These are phyloP conservation scores for Pollimyrus isidori DNA, from an alignment of 2,113 vertebrate genomes.

Conservation along the genomic window DNA sequence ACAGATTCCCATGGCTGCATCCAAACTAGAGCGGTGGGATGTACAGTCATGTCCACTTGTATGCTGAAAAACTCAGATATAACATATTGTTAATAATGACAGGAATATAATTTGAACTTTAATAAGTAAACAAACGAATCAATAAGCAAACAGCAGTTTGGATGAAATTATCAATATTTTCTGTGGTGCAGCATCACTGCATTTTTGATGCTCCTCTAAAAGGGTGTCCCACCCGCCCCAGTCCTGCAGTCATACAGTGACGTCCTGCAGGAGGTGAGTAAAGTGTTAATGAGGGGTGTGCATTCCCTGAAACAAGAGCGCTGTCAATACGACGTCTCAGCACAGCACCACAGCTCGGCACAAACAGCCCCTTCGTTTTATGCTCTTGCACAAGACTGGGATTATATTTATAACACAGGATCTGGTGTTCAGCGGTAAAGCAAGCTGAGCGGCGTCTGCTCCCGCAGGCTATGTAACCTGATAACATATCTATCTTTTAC, in stretches of 20 bases:
- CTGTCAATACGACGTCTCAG: background rate
- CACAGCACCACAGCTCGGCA: background rate
- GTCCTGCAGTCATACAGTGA: background rate
- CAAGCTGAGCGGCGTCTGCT: slow-evolving; percentile 11
- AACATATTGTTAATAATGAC: background rate
- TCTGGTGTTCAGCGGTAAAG: slow-evolving; percentile 5
- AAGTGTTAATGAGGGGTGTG: background rate
- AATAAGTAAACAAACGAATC: background rate
- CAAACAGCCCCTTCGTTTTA: background rate
- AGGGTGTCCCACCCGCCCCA: background rate
- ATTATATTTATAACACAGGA: background rate
- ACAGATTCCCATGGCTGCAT: background rate
- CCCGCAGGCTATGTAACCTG: slow-evolving; percentile 13
- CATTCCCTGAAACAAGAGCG: background rate
- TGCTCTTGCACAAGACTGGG: background rate
- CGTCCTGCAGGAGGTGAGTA: background rate
- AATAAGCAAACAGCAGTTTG: background rate
- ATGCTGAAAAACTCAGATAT: background rate
- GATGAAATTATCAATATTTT: background rate
- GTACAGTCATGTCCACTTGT: background rate
- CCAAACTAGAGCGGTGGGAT: background rate
- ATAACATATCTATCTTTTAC: background rate
- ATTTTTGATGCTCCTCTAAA: background rate
- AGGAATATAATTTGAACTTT: background rate
- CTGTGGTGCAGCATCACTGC: background rate